A percentile compares a stretch with the other conserved stretches of the same genome.
Evolutionary conservation across 1,140 invertebrate genomes (phyloP).

Genomic region (Micrasema minimum): DNA sequence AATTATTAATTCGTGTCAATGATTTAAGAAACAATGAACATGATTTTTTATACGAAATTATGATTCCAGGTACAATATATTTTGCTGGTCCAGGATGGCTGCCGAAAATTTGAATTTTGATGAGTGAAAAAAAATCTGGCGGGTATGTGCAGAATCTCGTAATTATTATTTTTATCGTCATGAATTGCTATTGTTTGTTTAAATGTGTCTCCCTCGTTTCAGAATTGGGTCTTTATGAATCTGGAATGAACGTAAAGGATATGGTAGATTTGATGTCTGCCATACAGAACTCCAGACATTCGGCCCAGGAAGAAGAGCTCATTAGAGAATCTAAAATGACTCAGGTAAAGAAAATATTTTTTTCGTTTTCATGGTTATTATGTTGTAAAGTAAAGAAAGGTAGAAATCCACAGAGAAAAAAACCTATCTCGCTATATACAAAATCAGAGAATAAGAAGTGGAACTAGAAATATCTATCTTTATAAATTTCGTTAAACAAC

Average conservation of each 20-base stretch:
- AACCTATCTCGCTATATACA: no score
- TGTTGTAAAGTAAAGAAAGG: not conserved
- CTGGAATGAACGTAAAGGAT: conserved; percentile 62
- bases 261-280: conserved; percentile 63
- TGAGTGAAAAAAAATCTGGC: conserved; percentile 25
- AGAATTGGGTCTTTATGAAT: conserved; percentile 63
- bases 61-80: no score
- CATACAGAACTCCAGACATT: conserved; percentile 61
- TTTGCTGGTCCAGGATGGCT: conserved; percentile 7
- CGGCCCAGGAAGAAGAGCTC: conserved; percentile 58
- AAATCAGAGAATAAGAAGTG: no score
- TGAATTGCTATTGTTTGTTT: no score
- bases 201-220: conserved; percentile 31
- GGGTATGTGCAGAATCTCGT: not conserved
- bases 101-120: conserved; percentile 6
- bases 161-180: no score
- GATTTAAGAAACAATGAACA: no score
- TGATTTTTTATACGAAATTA: no score
- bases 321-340: conserved; percentile 26
- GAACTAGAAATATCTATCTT: no score
- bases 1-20: no score
- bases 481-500: no score
- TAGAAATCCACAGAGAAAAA: not conserved
- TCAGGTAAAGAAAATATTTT: not conserved
- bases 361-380: not conserved